Evolutionary conservation across 1,140 invertebrate species (phyloP), one percentile per base, ranked within the genome.

Genomic region (Pogonus chalceus): DNA sequence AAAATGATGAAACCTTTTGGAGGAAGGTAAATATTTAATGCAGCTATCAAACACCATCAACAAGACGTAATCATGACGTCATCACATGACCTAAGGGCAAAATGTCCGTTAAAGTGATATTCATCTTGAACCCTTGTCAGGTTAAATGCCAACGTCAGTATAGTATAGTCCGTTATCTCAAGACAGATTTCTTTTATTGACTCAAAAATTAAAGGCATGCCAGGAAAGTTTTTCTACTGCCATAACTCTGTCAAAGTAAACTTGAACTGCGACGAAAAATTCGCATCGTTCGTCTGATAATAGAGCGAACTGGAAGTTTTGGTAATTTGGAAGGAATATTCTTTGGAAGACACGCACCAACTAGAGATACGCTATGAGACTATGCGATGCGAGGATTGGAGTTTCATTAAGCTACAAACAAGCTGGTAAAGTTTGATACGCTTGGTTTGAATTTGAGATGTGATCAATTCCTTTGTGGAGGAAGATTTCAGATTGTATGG

Each of bases 61-160:
- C n/a, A n/a, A n/a, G n/a, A n/a, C n/a, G n/a, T n/a, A n/a, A 18
- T 43, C 37, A 16, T 43, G 37, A 43, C 37, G 37, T 43, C 37
- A 16, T 43, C 37, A 43, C 9, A 10, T 3, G 18, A 43, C 7
- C 37, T 4, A 4, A 31, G 26, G 26, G 3, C 37, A 3, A 12
- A 10, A 43, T 7, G 9, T 9, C 7, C 18, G 37, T 43, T 7
- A 18, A 10, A 4, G 9, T 18, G 9, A 12, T 43, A 43, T 9
- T 43, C n/a, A n/a, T n/a, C n/a, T n/a, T 9, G 3, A 18, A 43
- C 37, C 37, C 37, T 43, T 18, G 37, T 43, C 37, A 43, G 18
- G 37, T 12, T 16, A 43, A 43, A 43, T 43, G 18, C 37, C 37
- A 43, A 18, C 4, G 7, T 9, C 37, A 43, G 9, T 43, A 4